Base-by-base conservation (phyloP, 2,888 invertebrate species). In the Oscheius onirici region DNA sequence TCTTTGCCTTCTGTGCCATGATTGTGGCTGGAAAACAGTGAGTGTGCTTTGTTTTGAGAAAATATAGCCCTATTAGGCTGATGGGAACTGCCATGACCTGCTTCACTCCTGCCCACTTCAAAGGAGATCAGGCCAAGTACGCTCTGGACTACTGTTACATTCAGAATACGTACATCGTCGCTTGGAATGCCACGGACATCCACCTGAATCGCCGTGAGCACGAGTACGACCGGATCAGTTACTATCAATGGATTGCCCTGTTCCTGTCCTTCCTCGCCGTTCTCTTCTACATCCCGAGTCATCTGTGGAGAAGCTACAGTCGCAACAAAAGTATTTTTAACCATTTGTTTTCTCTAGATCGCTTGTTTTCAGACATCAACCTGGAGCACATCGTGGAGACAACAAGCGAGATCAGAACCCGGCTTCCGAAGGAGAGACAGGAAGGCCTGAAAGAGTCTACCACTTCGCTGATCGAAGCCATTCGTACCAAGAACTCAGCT, bases 41-140 rank as follows among this genome's bases (percentile, higher is more conserved):
- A 24, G 44, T 13, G 24, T 8, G 15, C 15, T 11, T 15, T n/a
- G 22, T 34, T 34, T 8, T 34, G 5, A 8, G 34, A n/a, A n/a
- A n/a, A 8, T 34, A 24, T n/a, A 41, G 2, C 2, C 0, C 17
- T 6, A 34, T 41, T 22, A 69, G 57, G 22, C 44, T 57, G 17
- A 44, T 69, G n/a, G 69, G 69, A 17, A 49, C 6, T 10, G 58
- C 69, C 5, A 69, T 69, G 41, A 60, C 69, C 51, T 69, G 69
- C 20, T 68, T 55, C 55, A 26, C 17, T 43, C 68, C 68, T 6
- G 28, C 26, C 6, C 46, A 49, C 10, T 58, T 28, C 49, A 43
- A 44, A 11, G 58, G 51, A 1, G 58, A 44, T n/a, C 24, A 57
- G 51, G 34, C 24, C 5, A 6, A 46, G 15, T 69, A 58, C 28